Base-by-base conservation (phyloP, 2,888 invertebrate genomes). In the Papilio protenor region DNA sequence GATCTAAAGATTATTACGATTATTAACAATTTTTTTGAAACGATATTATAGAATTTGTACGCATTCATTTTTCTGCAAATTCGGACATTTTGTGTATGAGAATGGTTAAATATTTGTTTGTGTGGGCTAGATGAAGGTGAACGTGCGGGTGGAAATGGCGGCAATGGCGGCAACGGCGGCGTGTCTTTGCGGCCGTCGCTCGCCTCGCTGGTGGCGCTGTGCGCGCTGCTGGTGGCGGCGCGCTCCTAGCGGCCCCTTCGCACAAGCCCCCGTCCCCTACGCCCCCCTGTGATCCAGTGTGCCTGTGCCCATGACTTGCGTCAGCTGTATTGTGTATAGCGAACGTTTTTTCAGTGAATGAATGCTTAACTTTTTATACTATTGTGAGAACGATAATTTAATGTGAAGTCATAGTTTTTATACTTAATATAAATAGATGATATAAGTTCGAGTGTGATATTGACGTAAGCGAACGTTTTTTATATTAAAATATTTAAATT, bases 371-470 rank as follows among this genome's bases (percentile, higher is more conserved):
- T 88, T 92, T 91, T 92, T 92, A 90, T 93, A 93, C 89, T 88
- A 87, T 88, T 90, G 90, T 85, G 88, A 90, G 93, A 92, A 93
- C 90, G 87, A 91, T 94, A 90, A 94, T 94, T 94, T 94, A 94
- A 93, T 91, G 88, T 85, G 89, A 94, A 94, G 94, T 94, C 94
- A 94, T 94, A 94, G 94, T 94, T 94, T 94, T 94, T 94, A 94
- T 94, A 94, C 93, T 79, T 92, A 94, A 89, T 91, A 93, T 94
- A 94, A 94, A 94, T 94, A 94, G 94, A 94, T 94, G 94, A 94
- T 93, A 92, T 94, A 94, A 94, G 93, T 89, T 89, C 90, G 94
- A 93, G 94, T 94, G 94, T 94, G 94, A 94, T 94, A 94, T 94
- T 94, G 94, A 94, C 84, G 89, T 94, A 93, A 94, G 94, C 85